A percentile compares a stretch with the other conserved stretches of the same genome.
Conservation (phyloP, 2,113 vertebrate species). For the Marmota monax region DNA sequence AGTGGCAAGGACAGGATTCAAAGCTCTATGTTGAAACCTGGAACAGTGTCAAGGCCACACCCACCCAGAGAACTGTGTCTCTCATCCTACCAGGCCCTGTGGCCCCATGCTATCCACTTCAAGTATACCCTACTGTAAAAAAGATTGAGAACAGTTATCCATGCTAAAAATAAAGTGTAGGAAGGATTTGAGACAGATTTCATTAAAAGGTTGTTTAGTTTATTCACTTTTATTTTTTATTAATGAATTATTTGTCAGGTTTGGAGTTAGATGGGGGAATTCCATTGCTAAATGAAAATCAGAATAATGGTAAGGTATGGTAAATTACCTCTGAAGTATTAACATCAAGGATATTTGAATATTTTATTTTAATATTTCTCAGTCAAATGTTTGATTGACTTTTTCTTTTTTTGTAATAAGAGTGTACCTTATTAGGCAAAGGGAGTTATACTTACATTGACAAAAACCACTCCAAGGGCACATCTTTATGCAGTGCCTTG, state of each 20-base stretch:
- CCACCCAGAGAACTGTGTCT: not conserved
- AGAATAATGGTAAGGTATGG: not conserved
- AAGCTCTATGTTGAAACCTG: not conserved
- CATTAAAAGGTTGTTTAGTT: not conserved
- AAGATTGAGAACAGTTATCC: not conserved
- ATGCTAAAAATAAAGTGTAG: not conserved
- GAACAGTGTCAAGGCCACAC: not conserved
- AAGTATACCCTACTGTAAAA: not conserved
- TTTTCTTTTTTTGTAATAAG: not conserved
- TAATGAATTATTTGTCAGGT: not conserved
- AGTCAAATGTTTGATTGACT: not conserved
- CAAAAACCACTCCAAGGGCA: not conserved
- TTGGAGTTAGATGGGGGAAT: not conserved
- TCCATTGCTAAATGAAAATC: not conserved
- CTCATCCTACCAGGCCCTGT: rapidly evolving
- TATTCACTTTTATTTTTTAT: slow-evolving; percentile 9
- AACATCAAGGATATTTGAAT: not conserved
- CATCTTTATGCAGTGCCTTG: not conserved
- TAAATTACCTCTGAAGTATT: not conserved
- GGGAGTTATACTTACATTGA: not conserved
- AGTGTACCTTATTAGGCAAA: not conserved
- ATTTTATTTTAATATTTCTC: no score
- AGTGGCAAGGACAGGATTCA: not conserved
- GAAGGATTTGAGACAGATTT: not conserved
- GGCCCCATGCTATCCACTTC: no score